Conservation (phyloP, 2,113 vertebrate genomes). For the Tetrao urogallus region DNA sequence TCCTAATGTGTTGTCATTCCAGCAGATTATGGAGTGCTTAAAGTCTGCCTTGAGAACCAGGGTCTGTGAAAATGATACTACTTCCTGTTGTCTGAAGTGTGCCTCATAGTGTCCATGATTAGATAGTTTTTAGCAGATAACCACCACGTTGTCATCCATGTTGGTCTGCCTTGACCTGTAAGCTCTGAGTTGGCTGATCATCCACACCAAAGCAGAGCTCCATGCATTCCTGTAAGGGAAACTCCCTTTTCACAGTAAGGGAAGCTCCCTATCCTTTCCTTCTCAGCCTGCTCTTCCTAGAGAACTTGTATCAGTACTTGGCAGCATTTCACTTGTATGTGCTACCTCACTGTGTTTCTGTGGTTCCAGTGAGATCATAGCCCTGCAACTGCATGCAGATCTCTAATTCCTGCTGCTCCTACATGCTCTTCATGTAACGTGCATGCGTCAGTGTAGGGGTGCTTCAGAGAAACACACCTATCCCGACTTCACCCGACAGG, state of each 20-base stretch:
- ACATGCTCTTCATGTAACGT: background rate
- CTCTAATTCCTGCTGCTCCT: background rate
- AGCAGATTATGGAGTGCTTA: background rate
- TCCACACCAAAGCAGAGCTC: background rate
- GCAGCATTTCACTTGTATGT: background rate
- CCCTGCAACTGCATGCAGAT: background rate
- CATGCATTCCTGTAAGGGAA: background rate
- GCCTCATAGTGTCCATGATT: background rate
- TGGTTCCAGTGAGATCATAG: background rate
- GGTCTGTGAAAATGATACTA: background rate
- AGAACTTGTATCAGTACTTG: background rate
- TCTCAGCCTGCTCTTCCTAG: background rate
- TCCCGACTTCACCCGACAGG: background rate
- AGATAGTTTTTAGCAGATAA: background rate
- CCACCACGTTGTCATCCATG: background rate
- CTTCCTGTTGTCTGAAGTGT: background rate
- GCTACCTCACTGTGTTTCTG: accelerated
- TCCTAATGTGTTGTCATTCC: background rate
- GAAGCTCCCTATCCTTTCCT: accelerated
- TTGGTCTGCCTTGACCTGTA: background rate
- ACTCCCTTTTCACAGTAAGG: background rate
- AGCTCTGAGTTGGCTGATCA: background rate
- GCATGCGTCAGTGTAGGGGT: background rate
- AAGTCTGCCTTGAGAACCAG: background rate
- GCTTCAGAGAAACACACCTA: background rate